These are phyloP conservation scores for Pelusios castaneus DNA, from an alignment of 2,113 vertebrate genomes.

Conservation along the genomic window DNA sequence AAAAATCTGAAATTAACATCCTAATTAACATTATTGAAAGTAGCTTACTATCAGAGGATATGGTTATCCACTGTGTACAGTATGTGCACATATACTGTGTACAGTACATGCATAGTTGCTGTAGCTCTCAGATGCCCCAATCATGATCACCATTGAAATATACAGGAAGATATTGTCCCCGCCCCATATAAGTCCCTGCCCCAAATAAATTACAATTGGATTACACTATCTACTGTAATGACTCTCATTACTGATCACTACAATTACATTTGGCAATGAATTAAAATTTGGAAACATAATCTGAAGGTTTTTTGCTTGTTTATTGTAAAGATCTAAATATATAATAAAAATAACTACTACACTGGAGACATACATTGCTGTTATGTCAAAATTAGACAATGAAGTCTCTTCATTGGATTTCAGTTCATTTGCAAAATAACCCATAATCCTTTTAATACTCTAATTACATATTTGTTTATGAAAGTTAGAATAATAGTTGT, in stretches of 20 bases:
- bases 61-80: background rate
- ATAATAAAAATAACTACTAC: background rate
- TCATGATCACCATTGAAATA: background rate
- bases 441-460: background rate
- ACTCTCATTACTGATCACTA: background rate
- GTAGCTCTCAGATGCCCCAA: background rate
- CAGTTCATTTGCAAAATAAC: background rate
- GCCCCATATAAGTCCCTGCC: too few species aligned
- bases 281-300: background rate
- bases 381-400: background rate
- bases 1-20: constrained; percentile 10
- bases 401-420: background rate
- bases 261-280: background rate
- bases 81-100: background rate
- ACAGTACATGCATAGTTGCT: background rate
- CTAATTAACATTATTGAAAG: background rate
- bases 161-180: too few species aligned
- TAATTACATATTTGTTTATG: background rate
- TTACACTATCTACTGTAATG: background rate
- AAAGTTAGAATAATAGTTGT: background rate
- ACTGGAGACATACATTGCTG: background rate
- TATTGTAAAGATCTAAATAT: background rate
- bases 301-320: background rate
- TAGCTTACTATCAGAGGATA: background rate
- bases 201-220: background rate